Conservation (phyloP, 2,888 invertebrate species). For the Eristalinus sepulchralis region DNA sequence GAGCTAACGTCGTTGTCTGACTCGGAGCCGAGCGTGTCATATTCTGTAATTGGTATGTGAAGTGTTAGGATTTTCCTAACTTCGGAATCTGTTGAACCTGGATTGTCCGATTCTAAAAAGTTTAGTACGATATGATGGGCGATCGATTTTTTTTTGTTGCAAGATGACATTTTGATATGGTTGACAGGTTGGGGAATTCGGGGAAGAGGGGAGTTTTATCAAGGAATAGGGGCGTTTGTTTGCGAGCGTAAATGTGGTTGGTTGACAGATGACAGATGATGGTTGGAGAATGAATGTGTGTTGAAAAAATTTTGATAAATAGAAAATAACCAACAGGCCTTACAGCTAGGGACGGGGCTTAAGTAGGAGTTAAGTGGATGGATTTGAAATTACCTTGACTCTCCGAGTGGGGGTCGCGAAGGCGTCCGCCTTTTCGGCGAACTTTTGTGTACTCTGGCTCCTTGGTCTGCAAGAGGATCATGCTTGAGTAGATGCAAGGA, state of each 20-base stretch:
- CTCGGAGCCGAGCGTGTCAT: slow-evolving; percentile 91
- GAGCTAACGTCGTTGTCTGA: slow-evolving; percentile 90
- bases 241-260: neutral
- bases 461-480: slow-evolving; percentile 80
- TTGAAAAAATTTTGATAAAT: slow-evolving; percentile 70
- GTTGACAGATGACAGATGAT: slow-evolving; percentile 32
- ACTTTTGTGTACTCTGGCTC: slow-evolving; percentile 93
- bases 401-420: slow-evolving; percentile 91
- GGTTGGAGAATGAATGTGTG: slow-evolving; percentile 61
- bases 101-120: slow-evolving; percentile 93
- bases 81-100: slow-evolving; percentile 97
- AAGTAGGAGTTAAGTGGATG: slow-evolving; percentile 58
- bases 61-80: slow-evolving; percentile 95
- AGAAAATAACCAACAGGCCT: slow-evolving; percentile 69
- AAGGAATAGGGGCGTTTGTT: slow-evolving; percentile 1
- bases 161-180: slow-evolving; percentile 73
- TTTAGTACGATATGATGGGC: slow-evolving; percentile 81
- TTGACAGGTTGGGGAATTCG: slow-evolving; percentile 33
- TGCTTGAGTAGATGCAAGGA: neutral
- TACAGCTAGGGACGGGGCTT: slow-evolving; percentile 66
- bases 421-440: slow-evolving; percentile 89
- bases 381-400: slow-evolving; percentile 86
- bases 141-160: slow-evolving; percentile 74
- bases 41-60: slow-evolving; percentile 96
- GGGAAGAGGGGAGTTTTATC: slow-evolving; percentile 23